Percentiles rank a stretch among this genome's conserved stretches.
phyloP scores from a whole-genome alignment of 2,888 invertebrate species.

The Rotaria magnacalcarata region DNA sequence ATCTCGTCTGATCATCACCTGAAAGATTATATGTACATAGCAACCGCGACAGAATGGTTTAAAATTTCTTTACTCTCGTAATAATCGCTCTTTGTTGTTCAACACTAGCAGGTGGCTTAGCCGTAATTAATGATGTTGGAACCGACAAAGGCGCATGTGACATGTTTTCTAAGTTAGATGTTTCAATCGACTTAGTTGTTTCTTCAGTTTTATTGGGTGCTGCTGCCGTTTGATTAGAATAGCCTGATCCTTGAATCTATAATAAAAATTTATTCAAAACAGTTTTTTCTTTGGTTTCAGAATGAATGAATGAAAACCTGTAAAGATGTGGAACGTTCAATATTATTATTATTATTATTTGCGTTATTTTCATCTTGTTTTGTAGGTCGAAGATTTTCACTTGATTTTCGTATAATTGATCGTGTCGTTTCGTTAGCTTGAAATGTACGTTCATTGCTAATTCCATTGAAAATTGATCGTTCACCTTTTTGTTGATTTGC shows the following conservation, averaged over 20 bases:
- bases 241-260: neutral
- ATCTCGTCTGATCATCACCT: constrained; percentile 30
- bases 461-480: neutral
- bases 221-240: neutral
- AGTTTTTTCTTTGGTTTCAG: neutral
- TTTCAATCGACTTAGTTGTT: neutral
- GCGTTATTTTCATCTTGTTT: neutral
- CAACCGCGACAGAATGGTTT: too few relatives aligned
- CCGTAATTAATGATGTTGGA: neutral
- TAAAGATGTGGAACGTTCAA: neutral
- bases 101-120: neutral
- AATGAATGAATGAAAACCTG: neutral
- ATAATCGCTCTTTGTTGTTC: constrained; percentile 25
- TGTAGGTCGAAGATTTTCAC: neutral
- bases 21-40: neutral
- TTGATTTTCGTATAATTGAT: neutral
- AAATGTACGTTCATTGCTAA: neutral
- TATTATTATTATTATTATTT: neutral
- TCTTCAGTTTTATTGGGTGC: neutral
- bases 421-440: neutral
- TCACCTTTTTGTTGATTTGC: neutral
- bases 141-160: neutral
- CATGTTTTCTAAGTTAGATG: neutral
- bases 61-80: neutral
- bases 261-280: neutral